A percentile compares a stretch with the other conserved stretches of the same genome.
Conservation (phyloP, 2,113 vertebrate genomes). For the Myocastor coypus region DNA sequence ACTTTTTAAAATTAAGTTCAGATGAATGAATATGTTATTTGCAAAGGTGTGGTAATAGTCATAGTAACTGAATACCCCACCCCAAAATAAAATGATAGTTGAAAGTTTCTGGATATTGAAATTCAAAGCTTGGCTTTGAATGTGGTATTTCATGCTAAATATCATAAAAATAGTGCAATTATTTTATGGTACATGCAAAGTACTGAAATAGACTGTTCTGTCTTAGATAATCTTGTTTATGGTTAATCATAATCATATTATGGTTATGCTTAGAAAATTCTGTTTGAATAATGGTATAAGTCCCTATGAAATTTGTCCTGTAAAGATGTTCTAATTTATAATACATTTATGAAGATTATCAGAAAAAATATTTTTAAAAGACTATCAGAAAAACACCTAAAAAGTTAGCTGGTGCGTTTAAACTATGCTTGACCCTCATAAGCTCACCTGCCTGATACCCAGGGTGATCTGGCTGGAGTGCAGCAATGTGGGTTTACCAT, state of each 20-base stretch:
- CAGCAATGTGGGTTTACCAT: not conserved
- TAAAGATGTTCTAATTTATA: conserved; percentile 12
- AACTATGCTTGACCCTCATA: not conserved
- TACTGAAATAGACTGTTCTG: conserved; percentile 39
- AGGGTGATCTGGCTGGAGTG: not conserved
- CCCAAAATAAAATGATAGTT: not conserved
- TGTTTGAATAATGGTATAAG: not conserved
- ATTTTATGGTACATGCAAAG: not conserved
- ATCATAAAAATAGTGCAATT: conserved; percentile 25
- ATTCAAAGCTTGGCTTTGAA: not conserved
- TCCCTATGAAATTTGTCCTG: not conserved
- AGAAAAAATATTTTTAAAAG: conserved; percentile 6
- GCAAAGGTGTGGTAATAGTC: not conserved
- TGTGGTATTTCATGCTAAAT: conserved; percentile 1
- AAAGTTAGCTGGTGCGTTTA: not conserved
- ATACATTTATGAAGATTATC: not conserved
- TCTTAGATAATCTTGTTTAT: conserved; percentile 2
- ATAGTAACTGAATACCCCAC: not conserved
- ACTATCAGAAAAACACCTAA: conserved; percentile 9
- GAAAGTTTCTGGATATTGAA: conserved; percentile 23
- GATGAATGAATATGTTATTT: not conserved
- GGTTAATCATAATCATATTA: not conserved
- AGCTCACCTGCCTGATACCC: not conserved
- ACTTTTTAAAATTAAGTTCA: conserved; percentile 33
- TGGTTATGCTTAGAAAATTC: conserved; percentile 11